Evolutionary conservation across 2,888 invertebrate species (phyloP).

Genomic region (Plusia festucae): DNA sequence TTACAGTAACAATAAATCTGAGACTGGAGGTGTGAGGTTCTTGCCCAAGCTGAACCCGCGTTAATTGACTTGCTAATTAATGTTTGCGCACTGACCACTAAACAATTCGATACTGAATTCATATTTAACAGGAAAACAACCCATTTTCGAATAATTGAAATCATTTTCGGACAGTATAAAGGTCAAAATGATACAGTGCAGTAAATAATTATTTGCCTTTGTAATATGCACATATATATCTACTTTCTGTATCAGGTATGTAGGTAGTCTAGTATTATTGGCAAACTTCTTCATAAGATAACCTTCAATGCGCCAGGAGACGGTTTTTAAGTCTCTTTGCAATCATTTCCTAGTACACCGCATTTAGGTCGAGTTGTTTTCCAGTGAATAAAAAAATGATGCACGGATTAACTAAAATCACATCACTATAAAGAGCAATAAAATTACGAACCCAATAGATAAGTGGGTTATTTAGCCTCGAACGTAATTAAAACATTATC

Average conservation of each 20-base stretch:
- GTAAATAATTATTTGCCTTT: background rate
- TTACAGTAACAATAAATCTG: conserved; percentile 60
- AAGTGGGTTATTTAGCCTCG: conserved; percentile 35
- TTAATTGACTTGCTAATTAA: conserved; percentile 77
- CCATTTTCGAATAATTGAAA: conserved; percentile 29
- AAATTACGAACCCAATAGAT: conserved; percentile 35
- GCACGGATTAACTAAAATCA: conserved; percentile 7
- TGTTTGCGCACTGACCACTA: conserved; percentile 60
- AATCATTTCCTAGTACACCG: background rate
- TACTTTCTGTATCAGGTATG: too few relatives aligned
- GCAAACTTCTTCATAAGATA: background rate
- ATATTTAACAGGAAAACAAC: conserved; percentile 50
- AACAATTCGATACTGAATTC: conserved; percentile 51
- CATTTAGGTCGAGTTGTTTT: background rate
- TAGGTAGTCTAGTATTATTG: background rate
- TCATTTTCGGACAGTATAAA: conserved; percentile 26
- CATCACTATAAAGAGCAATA: conserved; percentile 31
- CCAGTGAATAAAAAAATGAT: background rate
- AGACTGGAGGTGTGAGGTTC: conserved; percentile 56
- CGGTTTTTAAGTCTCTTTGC: background rate
- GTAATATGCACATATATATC: too few relatives aligned
- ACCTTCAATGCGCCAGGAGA: too few relatives aligned
- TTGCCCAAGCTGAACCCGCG: conserved; percentile 69
- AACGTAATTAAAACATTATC: conserved; percentile 16
- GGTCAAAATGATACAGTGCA: conserved; percentile 18